A percentile compares a stretch with the other conserved stretches of the same genome.
phyloP scores from a whole-genome alignment of 1,140 invertebrate species.

The Rhopalosiphum maidis region DNA sequence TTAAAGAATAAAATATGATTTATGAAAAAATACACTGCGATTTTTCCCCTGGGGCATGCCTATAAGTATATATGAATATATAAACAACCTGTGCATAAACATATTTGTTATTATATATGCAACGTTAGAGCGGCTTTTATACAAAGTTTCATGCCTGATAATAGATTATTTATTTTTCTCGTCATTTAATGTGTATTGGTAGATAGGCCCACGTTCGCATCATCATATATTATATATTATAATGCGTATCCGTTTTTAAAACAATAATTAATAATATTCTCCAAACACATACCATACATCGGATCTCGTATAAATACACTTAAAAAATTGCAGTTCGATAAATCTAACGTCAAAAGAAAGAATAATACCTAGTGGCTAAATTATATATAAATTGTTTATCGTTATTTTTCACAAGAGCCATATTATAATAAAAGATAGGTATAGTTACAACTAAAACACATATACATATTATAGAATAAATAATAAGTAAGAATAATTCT shows the following conservation, averaged over 20 bases:
- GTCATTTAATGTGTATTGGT: not conserved
- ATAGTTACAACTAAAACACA: not conserved
- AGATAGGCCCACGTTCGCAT: not conserved
- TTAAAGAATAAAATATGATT: not conserved
- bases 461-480: not conserved
- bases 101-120: not conserved
- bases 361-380: not conserved
- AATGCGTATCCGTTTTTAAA: not conserved
- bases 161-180: conserved; percentile 1
- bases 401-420: not conserved
- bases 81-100: not conserved
- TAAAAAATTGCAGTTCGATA: not conserved
- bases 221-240: not conserved
- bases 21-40: conserved; percentile 10
- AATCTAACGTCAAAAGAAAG: not conserved
- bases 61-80: not conserved
- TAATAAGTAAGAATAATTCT: not conserved
- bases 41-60: not conserved
- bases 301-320: not conserved
- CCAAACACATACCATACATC: not conserved
- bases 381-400: not conserved
- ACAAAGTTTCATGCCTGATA: not conserved
- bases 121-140: not conserved
- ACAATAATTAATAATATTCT: not conserved
- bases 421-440: not conserved